phyloP scores from a whole-genome alignment of 1,140 invertebrate genomes.

The Eumeta japonica region DNA sequence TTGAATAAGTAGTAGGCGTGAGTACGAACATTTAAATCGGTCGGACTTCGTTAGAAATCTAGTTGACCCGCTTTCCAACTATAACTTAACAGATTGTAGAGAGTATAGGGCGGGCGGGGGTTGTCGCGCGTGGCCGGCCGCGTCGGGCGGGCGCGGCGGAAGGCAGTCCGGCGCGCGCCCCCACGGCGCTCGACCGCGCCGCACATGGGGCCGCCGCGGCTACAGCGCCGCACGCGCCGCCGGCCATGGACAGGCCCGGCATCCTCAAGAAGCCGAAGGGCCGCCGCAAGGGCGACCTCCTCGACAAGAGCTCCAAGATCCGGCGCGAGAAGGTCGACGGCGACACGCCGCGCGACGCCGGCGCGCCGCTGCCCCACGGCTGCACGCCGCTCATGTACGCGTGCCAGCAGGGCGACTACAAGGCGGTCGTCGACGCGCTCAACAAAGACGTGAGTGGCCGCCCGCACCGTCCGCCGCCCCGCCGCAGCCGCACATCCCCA shows the following conservation, averaged over 20 bases:
- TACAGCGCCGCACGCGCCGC: conserved; percentile 32
- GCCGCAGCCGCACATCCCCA: too few species aligned
- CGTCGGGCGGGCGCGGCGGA: not conserved
- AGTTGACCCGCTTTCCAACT: not conserved
- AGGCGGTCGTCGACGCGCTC: conserved; percentile 46
- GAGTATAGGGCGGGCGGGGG: not conserved
- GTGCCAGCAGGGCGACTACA: conserved; percentile 72
- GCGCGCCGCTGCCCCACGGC: conserved; percentile 53
- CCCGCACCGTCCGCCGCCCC: too few species aligned
- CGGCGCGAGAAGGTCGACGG: conserved; percentile 36
- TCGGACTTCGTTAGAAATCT: too few species aligned
- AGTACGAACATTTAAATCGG: too few species aligned
- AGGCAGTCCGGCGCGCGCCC: conserved; percentile 27
- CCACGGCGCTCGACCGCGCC: conserved; percentile 36
- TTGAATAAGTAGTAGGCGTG: too few species aligned
- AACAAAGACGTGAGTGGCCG: conserved; percentile 51
- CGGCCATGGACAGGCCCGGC: conserved; percentile 43
- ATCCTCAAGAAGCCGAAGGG: conserved; percentile 46
- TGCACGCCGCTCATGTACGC: conserved; percentile 85
- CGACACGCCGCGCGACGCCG: too few species aligned
- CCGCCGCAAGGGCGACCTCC: conserved; percentile 30
- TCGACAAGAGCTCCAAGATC: conserved; percentile 47
- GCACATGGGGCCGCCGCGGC: conserved; percentile 14
- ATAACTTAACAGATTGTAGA: not conserved
- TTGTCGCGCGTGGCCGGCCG: not conserved